Conservation (phyloP, 2,797 vertebrate genomes). For the Cuculus canorus region DNA sequence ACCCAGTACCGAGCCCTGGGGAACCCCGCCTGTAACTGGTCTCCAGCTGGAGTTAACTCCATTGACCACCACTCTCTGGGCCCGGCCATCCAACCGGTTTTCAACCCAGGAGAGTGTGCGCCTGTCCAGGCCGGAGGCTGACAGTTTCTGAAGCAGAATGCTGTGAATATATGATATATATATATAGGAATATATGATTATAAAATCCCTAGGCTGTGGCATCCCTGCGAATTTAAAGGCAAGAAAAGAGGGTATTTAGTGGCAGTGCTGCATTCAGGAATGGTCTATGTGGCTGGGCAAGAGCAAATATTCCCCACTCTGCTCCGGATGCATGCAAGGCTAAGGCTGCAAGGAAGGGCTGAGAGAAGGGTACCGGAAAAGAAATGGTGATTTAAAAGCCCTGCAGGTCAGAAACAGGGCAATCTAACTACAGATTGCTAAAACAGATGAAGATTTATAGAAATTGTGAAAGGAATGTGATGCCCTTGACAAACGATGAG, state of each 20-base stretch:
- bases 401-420: constrained; percentile 4
- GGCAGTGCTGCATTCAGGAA: background rate
- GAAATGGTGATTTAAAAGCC: background rate
- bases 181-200: background rate
- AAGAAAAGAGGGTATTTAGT: background rate
- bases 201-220: background rate
- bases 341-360: background rate
- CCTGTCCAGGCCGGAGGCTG: too few relatives aligned
- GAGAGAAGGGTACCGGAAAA: accelerated
- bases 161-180: too few relatives aligned
- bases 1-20: too few relatives aligned
- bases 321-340: accelerated
- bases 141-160: too few relatives aligned
- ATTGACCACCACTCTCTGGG: too few relatives aligned
- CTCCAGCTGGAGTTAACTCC: too few relatives aligned
- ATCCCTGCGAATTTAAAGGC: background rate
- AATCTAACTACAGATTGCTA: constrained; percentile 7
- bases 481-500: constrained; percentile 33
- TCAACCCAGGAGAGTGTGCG: too few relatives aligned
- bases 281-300: background rate
- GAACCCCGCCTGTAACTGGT: too few relatives aligned
- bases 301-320: accelerated
- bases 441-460: constrained; percentile 51
- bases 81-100: too few relatives aligned
- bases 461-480: constrained; percentile 11